Conservation (phyloP, 2,888 invertebrate species). For the Drepana falcataria region DNA sequence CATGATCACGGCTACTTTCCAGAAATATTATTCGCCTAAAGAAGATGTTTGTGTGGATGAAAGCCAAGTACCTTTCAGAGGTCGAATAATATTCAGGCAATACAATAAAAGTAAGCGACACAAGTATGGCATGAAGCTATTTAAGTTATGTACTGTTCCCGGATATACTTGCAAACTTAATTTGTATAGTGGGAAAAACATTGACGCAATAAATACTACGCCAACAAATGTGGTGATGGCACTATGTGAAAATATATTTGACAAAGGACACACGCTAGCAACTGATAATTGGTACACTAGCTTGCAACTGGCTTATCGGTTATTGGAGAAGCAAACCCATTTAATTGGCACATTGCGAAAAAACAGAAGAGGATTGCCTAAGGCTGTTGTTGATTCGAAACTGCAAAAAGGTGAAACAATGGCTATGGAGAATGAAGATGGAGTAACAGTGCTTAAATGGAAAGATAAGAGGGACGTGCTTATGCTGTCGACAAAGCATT, state of each 20-base stretch:
- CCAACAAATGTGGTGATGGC: constrained; percentile 27
- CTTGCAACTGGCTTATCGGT: constrained; percentile 27
- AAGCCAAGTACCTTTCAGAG: constrained; percentile 16
- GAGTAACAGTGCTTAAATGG: constrained; percentile 26
- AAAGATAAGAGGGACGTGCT: constrained; percentile 22
- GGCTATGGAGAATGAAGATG: constrained; percentile 28
- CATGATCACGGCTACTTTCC: constrained; percentile 25
- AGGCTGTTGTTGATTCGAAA: constrained; percentile 28
- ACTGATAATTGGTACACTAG: constrained; percentile 39
- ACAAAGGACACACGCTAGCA: constrained; percentile 28
- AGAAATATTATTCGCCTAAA: constrained; percentile 22
- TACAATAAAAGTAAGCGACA: constrained; percentile 17
- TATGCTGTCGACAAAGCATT: constrained; percentile 35
- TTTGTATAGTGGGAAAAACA: constrained; percentile 28
- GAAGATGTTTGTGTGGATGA: constrained; percentile 15
- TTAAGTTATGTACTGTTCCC: constrained; percentile 26
- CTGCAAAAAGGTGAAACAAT: constrained; percentile 24
- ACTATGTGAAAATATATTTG: constrained; percentile 23
- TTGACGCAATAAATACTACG: constrained; percentile 22
- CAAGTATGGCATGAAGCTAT: constrained; percentile 23
- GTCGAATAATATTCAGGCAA: constrained; percentile 17
- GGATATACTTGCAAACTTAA: constrained; percentile 25
- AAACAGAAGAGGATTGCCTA: constrained; percentile 33
- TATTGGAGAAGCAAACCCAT: constrained; percentile 33
- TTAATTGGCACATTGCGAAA: constrained; percentile 35